Evolutionary conservation across 2,113 vertebrate genomes (phyloP).

Genomic region (Tichodroma muraria): DNA sequence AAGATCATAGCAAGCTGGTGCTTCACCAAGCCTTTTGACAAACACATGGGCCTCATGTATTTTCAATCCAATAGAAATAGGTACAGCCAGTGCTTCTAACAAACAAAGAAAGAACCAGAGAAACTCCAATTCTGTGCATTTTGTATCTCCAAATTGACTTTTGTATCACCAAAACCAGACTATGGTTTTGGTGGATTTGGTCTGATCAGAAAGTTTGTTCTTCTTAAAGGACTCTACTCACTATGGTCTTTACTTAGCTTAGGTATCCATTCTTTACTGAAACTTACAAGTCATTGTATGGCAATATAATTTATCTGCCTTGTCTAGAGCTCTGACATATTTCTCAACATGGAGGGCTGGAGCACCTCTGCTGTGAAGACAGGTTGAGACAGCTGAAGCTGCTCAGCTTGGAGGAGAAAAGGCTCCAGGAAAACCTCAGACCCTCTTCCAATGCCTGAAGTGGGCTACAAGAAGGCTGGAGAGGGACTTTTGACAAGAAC

Average conservation of each 20-base stretch:
- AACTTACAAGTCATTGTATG: neutral
- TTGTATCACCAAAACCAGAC: neutral
- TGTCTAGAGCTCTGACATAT: neutral
- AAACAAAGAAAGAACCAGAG: neutral
- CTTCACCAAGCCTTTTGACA: neutral
- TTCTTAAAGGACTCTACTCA: neutral
- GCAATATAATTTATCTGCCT: neutral
- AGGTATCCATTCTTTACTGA: neutral
- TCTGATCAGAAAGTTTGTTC: neutral
- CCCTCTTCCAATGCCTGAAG: neutral
- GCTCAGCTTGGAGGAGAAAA: neutral
- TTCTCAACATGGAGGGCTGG: neutral
- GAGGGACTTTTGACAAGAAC: neutral
- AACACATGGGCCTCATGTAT: accelerated
- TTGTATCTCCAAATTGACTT: neutral
- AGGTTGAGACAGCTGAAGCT: neutral
- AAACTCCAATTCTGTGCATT: neutral
- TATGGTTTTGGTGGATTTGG: neutral
- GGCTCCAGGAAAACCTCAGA: neutral
- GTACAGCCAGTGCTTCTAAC: neutral
- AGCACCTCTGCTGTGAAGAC: neutral
- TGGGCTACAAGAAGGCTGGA: accelerated
- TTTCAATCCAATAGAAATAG: neutral
- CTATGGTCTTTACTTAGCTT: neutral
- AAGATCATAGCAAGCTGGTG: neutral